Base-by-base conservation (phyloP, 2,797 vertebrate species). In the Myripristis jacobus region DNA sequence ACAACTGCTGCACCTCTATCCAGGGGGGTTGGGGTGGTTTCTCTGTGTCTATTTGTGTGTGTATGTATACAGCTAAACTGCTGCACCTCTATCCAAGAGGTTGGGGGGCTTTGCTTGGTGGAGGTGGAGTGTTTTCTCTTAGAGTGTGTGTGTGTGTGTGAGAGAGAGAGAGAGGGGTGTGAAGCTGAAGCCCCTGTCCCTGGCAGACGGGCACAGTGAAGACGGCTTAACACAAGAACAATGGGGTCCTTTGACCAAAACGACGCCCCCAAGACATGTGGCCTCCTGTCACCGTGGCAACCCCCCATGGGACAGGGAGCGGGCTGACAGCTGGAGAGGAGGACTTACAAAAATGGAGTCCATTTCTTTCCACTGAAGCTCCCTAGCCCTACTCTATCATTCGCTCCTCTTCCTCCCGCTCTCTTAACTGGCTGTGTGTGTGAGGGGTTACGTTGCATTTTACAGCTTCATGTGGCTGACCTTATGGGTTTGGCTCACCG, bases 261-360 rank as follows among this genome's bases (percentile, higher is more conserved):
- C 81, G 91, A 93, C 92, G 88, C 94, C 94, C 94, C 93, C 87
- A 94, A 95, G 94, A 95, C 92, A 93, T 94, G 94, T 93, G 94
- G 94, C 94, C 94, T 93, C 94, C 91, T 93, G 91, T 95, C 94
- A 93, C 94, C 92, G 90, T 94, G 93, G 94, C 94, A 95, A 95
- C 94, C 91, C 91, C 92, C 90, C 91, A 87, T 90, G 91, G 91
- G 92, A 93, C 88, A 70, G 83, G 79, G 87, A 91, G 81, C 57
- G 56, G 90, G 90, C 92, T 92, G 94, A 94, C 94, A 95, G 94
- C 94, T 95, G 94, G 92, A 90, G 91, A 89, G 88, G 91, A 89
- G 88, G 90, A 88, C 86, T 83, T 34, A 82, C 74, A 81, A 88
- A 93, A 90, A 92, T 87, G 89, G 89, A 93, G 90, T 94, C 88